Evolutionary conservation across 2,888 invertebrate species (phyloP).

Genomic region (Brenthis daphne): DNA sequence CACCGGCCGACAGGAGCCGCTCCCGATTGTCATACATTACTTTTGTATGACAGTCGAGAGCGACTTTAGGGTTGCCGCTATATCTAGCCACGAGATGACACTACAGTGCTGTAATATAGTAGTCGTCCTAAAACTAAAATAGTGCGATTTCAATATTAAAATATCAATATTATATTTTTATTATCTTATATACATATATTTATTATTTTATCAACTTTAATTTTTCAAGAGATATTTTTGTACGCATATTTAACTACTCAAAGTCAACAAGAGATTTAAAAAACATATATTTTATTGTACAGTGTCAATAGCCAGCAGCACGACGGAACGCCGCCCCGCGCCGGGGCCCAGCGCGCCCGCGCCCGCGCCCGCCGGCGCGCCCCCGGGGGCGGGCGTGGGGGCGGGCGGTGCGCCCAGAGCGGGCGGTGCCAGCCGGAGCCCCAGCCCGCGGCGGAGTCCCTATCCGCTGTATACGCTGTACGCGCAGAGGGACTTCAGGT

Average conservation of each 20-base stretch:
- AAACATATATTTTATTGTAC: background rate
- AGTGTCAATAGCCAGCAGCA: constrained; percentile 24
- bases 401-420: constrained; percentile 37
- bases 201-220: too few relatives aligned
- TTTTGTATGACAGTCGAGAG: constrained; percentile 6
- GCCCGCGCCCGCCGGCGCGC: constrained; percentile 22
- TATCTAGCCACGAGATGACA: too few relatives aligned
- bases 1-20: too few relatives aligned
- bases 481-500: constrained; percentile 39
- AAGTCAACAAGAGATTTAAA: too few relatives aligned
- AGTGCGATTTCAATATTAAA: too few relatives aligned
- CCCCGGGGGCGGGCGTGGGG: constrained; percentile 24
- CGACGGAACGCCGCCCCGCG: constrained; percentile 3
- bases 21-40: too few relatives aligned
- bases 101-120: too few relatives aligned
- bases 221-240: too few relatives aligned
- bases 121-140: too few relatives aligned
- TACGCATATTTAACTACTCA: too few relatives aligned
- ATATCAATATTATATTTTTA: too few relatives aligned
- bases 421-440: constrained; percentile 30
- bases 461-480: constrained; percentile 40
- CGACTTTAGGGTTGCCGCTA: constrained; percentile 14
- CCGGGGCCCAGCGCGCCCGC: constrained; percentile 17
- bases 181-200: too few relatives aligned
- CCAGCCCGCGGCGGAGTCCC: constrained; percentile 41